Evolutionary conservation across 2,797 vertebrate genomes (phyloP), one percentile per base, ranked within the genome.

Genomic region (Gymnoscopelus microlampas): DNA sequence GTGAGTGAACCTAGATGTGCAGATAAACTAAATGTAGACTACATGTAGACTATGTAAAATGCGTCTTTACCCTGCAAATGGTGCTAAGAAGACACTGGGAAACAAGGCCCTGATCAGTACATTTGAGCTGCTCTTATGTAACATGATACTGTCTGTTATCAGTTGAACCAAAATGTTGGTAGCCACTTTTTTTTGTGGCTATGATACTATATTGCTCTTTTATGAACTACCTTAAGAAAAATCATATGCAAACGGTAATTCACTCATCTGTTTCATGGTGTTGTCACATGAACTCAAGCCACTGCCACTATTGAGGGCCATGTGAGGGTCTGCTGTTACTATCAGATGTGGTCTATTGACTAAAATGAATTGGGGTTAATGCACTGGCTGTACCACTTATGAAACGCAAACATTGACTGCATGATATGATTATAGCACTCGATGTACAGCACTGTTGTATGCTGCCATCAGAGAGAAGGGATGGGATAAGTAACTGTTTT

Each of bases 231-330:
- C 8, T 39, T 60, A 15, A 10, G 23, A 56, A 29, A 35, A 15
- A 10, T 4, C 14, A 60, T 4, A 60, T n/a, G 9, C n/a, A 57
- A 29, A 48, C 3, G 9, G 10, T 53, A 15, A 29, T 53, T 12
- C 29, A 4, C 13, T 53, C 53, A 60, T 53, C 29, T 44, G 53
- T 49, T 51, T 32, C 50, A 47, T 61, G 29, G 13, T 8, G 15
- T 63, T 32, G 63, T 86, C 65, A 76, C 71, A 78, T 79, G 77
- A 71, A 60, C 73, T 83, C 72, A 82, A 72, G 35, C 7, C 62
- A 73, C 59, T 44, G 55, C 15, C 24, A 19, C 26, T 5, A 67
- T 57, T 66, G 78, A 29, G 85, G 15, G 69, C 15, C 0, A 3
- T 35, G 24, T 4, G 12, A 55, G 26, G 59, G 58, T 66, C 48